These are phyloP conservation scores for Oscarella lobularis DNA, from an alignment of 37 sponge, comb jelly and placozoan species.

Conservation along the genomic window DNA sequence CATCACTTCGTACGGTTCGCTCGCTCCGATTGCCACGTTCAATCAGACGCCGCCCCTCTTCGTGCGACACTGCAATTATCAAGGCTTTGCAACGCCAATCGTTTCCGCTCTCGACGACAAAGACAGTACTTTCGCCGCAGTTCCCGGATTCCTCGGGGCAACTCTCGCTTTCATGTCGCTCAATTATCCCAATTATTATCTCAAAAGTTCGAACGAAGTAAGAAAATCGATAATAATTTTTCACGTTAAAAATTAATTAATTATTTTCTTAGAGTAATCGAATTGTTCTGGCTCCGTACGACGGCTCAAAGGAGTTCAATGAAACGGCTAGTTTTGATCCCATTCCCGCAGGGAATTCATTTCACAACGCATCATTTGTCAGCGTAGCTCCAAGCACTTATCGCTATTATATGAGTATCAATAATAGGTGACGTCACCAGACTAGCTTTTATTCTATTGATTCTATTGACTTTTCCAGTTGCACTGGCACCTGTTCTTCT, in stretches of 20 bases:
- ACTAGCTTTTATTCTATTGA: no score
- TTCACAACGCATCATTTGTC: not conserved
- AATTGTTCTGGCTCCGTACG: not conserved
- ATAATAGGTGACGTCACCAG: no score
- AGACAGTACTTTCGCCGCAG: not conserved
- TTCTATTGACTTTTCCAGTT: no score
- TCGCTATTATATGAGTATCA: no score
- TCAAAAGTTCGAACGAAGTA: not conserved
- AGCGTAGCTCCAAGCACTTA: no score
- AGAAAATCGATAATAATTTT: no score
- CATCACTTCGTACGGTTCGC: not conserved
- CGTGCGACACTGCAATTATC: not conserved
- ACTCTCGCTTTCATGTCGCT: not conserved
- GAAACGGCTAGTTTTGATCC: not conserved
- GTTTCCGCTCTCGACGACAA: not conserved
- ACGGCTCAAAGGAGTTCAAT: not conserved
- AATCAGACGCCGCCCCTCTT: not conserved
- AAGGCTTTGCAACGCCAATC: conserved; percentile 1
- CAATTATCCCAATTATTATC: not conserved
- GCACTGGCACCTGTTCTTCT: no score
- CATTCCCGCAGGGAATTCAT: not conserved
- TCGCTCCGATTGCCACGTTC: not conserved
- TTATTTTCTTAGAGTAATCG: not conserved
- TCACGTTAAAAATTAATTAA: no score
- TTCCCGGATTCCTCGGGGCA: not conserved